A percentile compares a stretch with the other conserved stretches of the same genome.
Conservation (phyloP, 2,113 vertebrate genomes). For the Rynchops niger region DNA sequence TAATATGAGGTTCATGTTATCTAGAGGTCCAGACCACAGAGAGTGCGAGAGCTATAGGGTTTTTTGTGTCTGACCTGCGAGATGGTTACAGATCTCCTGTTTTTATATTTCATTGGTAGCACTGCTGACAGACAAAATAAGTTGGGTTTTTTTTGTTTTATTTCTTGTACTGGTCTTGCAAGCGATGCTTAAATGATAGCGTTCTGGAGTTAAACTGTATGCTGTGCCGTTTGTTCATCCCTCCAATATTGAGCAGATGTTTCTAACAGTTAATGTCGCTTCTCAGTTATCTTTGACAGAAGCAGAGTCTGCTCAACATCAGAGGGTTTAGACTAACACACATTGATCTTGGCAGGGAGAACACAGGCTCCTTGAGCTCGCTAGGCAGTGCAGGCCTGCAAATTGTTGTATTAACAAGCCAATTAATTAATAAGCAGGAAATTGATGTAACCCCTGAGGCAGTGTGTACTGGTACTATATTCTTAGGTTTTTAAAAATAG, state of each 20-base stretch:
- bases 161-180: neutral
- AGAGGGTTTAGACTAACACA: slow-evolving; percentile 69
- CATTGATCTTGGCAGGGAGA: slow-evolving; percentile 76
- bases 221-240: neutral
- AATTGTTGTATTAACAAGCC: slow-evolving; percentile 71
- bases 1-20: neutral
- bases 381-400: slow-evolving; percentile 50
- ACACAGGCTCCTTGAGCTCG: slow-evolving; percentile 54
- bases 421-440: slow-evolving; percentile 75
- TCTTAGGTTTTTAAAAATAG: slow-evolving; percentile 20
- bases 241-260: slow-evolving; percentile 63
- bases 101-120: neutral
- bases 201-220: slow-evolving; percentile 1
- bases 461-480: neutral
- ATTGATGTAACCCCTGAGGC: slow-evolving; percentile 41
- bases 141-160: neutral
- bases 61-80: neutral
- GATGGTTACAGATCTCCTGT: neutral
- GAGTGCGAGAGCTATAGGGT: neutral
- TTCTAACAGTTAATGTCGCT: slow-evolving; percentile 59
- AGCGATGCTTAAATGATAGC: neutral
- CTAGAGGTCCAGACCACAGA: neutral
- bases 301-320: slow-evolving; percentile 70
- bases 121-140: neutral
- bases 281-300: slow-evolving; percentile 72